Evolutionary conservation across 1,140 invertebrate species (phyloP), one percentile per base, ranked within the genome.

Genomic region (Globodera rostochiensis): DNA sequence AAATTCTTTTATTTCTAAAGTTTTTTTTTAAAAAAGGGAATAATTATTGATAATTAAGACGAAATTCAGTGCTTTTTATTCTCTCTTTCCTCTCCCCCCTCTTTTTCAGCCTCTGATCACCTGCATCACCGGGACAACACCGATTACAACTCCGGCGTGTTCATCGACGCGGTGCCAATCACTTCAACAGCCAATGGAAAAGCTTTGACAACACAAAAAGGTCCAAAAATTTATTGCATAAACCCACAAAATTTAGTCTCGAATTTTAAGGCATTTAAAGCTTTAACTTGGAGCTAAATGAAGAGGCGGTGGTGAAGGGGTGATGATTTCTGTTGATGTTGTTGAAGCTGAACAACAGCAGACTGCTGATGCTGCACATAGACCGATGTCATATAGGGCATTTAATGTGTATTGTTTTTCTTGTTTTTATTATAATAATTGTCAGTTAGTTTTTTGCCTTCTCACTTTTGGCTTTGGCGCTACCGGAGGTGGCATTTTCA

Each of bases 381-480:
- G 5, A 25, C 49, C 36, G 21, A 71, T 70, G 74, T 50, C 11
- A 2, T 21, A 49, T 3, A 21, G 19, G 13, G 47, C n/a, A n/a
- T 25, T 57, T 8, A 0, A 2, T 5, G 53, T 67, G 0, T 2
- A 0, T 2, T 36, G 0, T 36, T 36, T 2, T 2, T 36, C 2
- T 1, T 36, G 2, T 2, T 2, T 36, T 0, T 36, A 2, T 2
- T 36, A 36, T 36, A 82, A n/a, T 69, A 66, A 69, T 79, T n/a
- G 19, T 79, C 9, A 79, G 6, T 36, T 49, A 82, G 45, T 4
- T 57, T 60, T 36, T 77, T 15, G n/a, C 50, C 46, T 60, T 47
- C 80, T 5, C 46, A 83, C 82, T 73, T 83, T 83, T 67, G 82
- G 82, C 79, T 83, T 83, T 50, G 82, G 82, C 9, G 82, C 80